These are phyloP conservation scores for Aptenodytes patagonicus DNA, from an alignment of 2,113 vertebrate species.

Conservation along the genomic window DNA sequence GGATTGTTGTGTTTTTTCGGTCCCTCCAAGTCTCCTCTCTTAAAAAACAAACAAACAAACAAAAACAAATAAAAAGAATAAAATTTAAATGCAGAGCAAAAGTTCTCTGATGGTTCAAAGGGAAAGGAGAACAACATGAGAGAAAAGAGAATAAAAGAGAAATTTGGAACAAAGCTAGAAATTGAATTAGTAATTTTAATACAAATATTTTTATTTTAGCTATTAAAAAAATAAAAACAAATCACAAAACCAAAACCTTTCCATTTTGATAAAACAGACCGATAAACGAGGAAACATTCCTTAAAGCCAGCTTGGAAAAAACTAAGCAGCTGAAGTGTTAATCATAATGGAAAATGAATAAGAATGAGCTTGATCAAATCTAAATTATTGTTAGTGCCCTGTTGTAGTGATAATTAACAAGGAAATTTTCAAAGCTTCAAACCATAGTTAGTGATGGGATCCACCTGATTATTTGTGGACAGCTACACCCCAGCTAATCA, in stretches of 20 bases:
- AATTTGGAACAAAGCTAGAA: background rate
- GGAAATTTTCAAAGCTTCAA: background rate
- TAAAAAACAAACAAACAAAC: background rate
- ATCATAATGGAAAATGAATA: background rate
- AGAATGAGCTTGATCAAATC: background rate
- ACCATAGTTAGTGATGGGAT: background rate
- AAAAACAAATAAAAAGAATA: background rate
- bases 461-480: background rate
- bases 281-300: background rate
- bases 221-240: background rate
- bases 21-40: background rate
- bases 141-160: background rate
- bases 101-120: background rate
- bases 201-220: background rate
- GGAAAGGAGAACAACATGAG: background rate
- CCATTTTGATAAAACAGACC: background rate
- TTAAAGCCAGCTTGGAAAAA: background rate
- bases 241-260: background rate
- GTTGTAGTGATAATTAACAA: background rate
- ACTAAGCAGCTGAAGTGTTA: background rate
- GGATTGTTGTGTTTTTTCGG: fast-evolving
- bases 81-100: background rate
- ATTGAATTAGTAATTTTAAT: background rate
- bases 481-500: background rate
- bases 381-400: background rate